phyloP scores from a whole-genome alignment of 2,113 vertebrate genomes.

The Lasiurus borealis region DNA sequence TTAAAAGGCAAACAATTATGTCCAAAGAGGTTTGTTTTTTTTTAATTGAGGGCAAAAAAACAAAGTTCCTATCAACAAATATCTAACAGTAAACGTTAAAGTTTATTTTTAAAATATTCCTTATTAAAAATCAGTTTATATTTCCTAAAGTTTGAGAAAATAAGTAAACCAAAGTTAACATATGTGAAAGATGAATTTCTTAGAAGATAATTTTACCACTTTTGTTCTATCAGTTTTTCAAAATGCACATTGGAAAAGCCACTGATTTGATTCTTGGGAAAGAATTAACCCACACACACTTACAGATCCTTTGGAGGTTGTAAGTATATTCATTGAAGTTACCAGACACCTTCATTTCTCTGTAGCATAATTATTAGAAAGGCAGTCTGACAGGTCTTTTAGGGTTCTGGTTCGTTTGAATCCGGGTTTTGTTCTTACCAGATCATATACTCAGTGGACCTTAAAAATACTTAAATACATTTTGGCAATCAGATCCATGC shows the following conservation, averaged over 20 bases:
- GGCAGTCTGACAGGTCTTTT: not conserved
- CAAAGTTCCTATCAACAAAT: not conserved
- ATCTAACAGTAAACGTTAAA: not conserved
- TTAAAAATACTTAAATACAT: constrained; percentile 14
- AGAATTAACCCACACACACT: not conserved
- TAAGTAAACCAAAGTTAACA: not conserved
- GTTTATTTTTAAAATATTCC: not conserved
- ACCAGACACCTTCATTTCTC: not conserved
- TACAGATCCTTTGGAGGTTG: not conserved
- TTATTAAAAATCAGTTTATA: not conserved
- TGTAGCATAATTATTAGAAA: not conserved
- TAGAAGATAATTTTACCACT: not conserved
- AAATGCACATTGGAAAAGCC: not conserved
- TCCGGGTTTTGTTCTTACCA: not conserved
- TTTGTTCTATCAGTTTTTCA: constrained; percentile 55
- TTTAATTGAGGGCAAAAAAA: not conserved
- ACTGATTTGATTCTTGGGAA: constrained; percentile 6
- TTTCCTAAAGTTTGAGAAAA: constrained; percentile 50
- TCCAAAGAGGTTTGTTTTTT: not conserved
- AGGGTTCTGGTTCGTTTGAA: not conserved
- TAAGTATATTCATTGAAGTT: not conserved
- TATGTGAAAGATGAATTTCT: not conserved
- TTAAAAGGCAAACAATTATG: constrained; percentile 18
- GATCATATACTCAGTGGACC: not conserved
- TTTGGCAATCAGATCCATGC: not conserved